Base-by-base conservation (phyloP, 1,140 invertebrate species). In the Pygmarrhopalites habei region DNA sequence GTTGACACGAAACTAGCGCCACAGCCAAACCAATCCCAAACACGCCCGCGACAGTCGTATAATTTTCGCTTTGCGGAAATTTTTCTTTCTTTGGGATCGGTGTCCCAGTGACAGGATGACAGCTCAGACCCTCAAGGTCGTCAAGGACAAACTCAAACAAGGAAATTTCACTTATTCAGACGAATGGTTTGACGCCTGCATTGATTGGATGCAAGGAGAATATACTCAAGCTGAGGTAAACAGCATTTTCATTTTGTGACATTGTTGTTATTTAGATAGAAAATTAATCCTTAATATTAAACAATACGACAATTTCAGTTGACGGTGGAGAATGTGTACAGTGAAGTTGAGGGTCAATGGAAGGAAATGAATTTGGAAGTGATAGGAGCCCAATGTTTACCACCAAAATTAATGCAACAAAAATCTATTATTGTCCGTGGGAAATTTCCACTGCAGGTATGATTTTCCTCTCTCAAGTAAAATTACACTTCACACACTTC, bases 361-460 rank as follows among this genome's bases (percentile, higher is more conserved):
- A 70, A 82, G 56, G 68, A 82, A 5, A 76, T 79, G 53, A 83
- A 87, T 76, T 76, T 87, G 29, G 71, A 78, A 62, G 82, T 85
- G 69, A 76, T 82, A 64, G 77, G 77, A 55, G 75, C 75, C 46
- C 72, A 74, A 30, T 80, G 78, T 72, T 74, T 87, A 44, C 84
- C 85, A 21, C 68, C 60, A 3, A 77, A 81, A 71, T 60, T 84
- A 26, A 57, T 62, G 0, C 71, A 73, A 19, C 70, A 77, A 59
- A 73, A 74, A 19, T 78, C 75, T 61, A 74, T 69, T 26, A 72
- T 74, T 0, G 71, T 86, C 2, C 73, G 69, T 60, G 82, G 79
- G 25, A 77, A 69, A 67, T 85, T 79, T 74, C 79, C 78, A 56
- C 73, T 86, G 29, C 85, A 86, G 75, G 82, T 84, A 71, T 60